Conservation (phyloP, 2,113 vertebrate species). For the Rhynchomys soricoides region DNA sequence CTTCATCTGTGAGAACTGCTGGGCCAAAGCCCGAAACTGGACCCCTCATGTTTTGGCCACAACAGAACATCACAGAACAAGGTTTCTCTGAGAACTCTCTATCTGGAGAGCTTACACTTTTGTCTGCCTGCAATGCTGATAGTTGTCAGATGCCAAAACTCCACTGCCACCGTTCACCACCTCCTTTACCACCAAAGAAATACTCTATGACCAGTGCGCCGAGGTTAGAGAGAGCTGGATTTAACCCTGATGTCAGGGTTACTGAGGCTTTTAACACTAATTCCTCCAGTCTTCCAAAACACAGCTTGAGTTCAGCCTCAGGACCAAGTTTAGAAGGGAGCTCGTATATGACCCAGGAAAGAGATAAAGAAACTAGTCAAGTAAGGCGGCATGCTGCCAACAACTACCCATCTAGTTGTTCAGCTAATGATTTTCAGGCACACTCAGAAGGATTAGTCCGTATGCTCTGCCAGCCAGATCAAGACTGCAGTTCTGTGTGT, state of each 20-base stretch:
- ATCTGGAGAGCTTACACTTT: background rate
- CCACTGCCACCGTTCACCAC: constrained; percentile 83
- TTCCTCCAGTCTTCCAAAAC: constrained; percentile 8
- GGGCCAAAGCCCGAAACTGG: constrained; percentile 61
- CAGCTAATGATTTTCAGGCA: constrained; percentile 69
- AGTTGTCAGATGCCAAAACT: constrained; percentile 71
- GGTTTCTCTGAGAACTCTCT: background rate
- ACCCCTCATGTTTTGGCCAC: constrained; percentile 43
- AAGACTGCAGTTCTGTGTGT: constrained; percentile 17
- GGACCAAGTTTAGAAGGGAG: constrained; percentile 66
- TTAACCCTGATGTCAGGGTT: background rate
- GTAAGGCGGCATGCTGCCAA: constrained; percentile 71
- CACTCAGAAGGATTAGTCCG: constrained; percentile 66
- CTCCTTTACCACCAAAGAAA: constrained; percentile 92
- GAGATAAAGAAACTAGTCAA: constrained; percentile 66
- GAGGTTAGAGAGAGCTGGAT: constrained; percentile 69
- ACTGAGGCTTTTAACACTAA: constrained; percentile 59
- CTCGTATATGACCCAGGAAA: constrained; percentile 62
- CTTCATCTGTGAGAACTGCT: constrained; percentile 14
- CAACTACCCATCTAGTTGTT: constrained; percentile 55
- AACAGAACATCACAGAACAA: constrained; percentile 61
- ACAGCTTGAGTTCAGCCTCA: constrained; percentile 27
- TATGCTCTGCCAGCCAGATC: constrained; percentile 63
- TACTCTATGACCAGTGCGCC: constrained; percentile 70
- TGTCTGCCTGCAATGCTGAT: constrained; percentile 52